Base-by-base conservation (phyloP, 1,140 invertebrate species). In the Drosophila auraria region DNA sequence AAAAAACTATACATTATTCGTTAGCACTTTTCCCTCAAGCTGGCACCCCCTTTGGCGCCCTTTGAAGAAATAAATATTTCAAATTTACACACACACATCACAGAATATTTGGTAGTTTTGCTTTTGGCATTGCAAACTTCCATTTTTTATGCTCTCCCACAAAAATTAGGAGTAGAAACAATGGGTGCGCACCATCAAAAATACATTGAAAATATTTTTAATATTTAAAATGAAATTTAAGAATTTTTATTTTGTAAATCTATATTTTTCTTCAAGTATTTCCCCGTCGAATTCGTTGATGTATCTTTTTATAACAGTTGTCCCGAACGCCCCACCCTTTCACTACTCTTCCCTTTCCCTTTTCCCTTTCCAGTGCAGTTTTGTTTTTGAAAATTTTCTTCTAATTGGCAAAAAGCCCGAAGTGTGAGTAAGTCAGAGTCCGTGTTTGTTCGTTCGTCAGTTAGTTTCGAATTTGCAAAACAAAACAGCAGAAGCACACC, bases 371-470 rank as follows among this genome's bases (percentile, higher is more conserved):
- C 58, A 25, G 36, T 49, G 40, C 40, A 54, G 45, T 76, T 81
- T 30, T 54, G 64, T 58, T 71, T 71, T 49, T 50, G 45, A 20
- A 33, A 79, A 78, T 87, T 23, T 56, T 73, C 64, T 69, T 87
- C 63, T 87, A 87, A 87, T 87, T 87, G 83, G 79, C 83, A 87
- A 61, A 79, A 80, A 51, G 33, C 75, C 66, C 68, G 23, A 71
- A 61, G 75, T 87, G 58, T 68, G 68, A 66, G 30, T 45, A 14
- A 42, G 61, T 50, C 38, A 45, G 40, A 42, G 61, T 50, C 30
- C 30, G 33, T 40, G 30, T 50, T 23, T 49, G 68, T 51, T 60
- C 60, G 63, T 56, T 60, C 60, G 63, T 71, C 65, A 77, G 75
- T 63, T 53, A 61, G 74, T 68, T 84, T 86, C 59, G 51, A 81